Conservation (phyloP, 2,113 vertebrate genomes). For the Desmodus rotundus region DNA sequence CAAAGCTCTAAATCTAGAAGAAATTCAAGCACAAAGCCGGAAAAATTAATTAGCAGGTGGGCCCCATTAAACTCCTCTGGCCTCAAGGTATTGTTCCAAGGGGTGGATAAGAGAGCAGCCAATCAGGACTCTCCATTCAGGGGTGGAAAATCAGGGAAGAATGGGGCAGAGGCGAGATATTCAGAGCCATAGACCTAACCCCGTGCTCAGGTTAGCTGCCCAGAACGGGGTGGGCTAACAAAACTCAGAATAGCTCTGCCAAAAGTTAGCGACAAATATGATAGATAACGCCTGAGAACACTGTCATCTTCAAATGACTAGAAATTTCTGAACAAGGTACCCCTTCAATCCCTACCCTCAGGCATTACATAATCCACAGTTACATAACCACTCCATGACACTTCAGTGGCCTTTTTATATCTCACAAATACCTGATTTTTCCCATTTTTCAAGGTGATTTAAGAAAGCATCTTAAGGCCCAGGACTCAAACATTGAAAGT, state of each 20-base stretch:
- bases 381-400: slow-evolving; percentile 28
- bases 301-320: slow-evolving; percentile 49
- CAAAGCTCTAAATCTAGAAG: slow-evolving; percentile 24
- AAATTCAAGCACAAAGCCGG: slow-evolving; percentile 17
- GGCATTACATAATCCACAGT: slow-evolving; percentile 41
- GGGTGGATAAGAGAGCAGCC: slow-evolving; percentile 22
- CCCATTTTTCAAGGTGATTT: slow-evolving; percentile 5
- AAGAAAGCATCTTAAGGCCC: background rate
- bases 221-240: background rate
- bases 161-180: background rate
- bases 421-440: background rate
- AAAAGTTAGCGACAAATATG: background rate
- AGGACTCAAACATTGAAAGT: background rate
- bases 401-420: slow-evolving; percentile 40
- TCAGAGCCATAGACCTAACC: background rate
- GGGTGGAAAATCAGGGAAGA: background rate
- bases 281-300: too few relatives aligned
- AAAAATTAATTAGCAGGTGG: slow-evolving; percentile 22
- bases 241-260: background rate
- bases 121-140: background rate
- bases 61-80: background rate
- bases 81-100: slow-evolving; percentile 1
- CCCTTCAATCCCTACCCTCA: background rate
- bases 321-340: background rate
- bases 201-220: background rate